Evolutionary conservation across 2,113 vertebrate genomes (phyloP).

Genomic region (Octodon degus): DNA sequence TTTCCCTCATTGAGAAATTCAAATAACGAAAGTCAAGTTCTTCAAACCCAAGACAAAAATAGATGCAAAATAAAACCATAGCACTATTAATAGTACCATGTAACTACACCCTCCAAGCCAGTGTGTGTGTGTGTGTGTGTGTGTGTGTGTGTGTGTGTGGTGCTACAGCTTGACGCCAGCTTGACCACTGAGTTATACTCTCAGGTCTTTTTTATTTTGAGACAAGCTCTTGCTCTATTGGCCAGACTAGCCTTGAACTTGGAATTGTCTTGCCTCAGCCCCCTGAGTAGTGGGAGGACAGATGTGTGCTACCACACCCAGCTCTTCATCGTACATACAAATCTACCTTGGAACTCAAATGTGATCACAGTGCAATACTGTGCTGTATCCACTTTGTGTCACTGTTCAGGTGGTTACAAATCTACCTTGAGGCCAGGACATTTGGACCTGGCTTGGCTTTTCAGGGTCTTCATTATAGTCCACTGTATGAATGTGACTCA

Average conservation of each 20-base stretch:
- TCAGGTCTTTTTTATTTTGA: neutral
- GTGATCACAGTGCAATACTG: neutral
- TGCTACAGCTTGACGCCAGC: neutral
- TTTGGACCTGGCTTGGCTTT: slow-evolving; percentile 7
- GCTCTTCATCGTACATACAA: neutral
- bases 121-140: neutral
- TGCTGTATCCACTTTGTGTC: neutral
- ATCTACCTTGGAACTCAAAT: neutral
- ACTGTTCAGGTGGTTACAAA: neutral
- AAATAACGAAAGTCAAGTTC: neutral
- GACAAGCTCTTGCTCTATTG: neutral
- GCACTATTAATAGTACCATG: neutral
- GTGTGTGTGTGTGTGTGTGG: neutral
- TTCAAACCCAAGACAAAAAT: neutral
- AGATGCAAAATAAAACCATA: neutral
- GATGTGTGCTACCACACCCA: neutral
- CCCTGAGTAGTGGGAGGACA: neutral
- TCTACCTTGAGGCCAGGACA: neutral
- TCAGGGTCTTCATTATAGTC: neutral
- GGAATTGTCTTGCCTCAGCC: neutral
- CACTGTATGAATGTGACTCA: neutral
- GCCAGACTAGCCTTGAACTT: neutral
- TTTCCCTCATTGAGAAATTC: slow-evolving; percentile 11
- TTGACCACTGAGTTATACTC: neutral
- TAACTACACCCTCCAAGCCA: neutral